Conservation (phyloP, 2,888 invertebrate genomes). For the Malthinus seriepunctatus region DNA sequence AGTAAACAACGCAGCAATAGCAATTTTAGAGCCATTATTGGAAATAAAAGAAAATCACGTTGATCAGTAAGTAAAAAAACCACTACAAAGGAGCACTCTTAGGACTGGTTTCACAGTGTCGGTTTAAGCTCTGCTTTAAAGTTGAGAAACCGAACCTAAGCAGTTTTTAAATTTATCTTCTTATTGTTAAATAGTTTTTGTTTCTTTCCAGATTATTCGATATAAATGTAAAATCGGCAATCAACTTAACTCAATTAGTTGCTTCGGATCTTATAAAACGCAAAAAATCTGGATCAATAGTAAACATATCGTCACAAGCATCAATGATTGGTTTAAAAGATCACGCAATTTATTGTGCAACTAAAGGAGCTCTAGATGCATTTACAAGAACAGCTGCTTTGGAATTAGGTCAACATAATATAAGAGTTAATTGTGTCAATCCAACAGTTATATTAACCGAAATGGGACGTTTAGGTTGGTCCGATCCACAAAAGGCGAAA, state of each 20-base stretch:
- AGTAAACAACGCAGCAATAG: constrained; percentile 89
- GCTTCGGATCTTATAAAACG: constrained; percentile 72
- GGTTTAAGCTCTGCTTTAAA: too few relatives aligned
- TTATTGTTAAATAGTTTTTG: not conserved
- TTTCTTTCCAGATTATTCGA: constrained; percentile 64
- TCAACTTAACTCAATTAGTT: constrained; percentile 85
- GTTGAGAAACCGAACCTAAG: too few relatives aligned
- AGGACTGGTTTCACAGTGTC: too few relatives aligned
- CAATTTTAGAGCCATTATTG: constrained; percentile 70
- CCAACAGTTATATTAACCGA: constrained; percentile 94
- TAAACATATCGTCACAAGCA: constrained; percentile 90
- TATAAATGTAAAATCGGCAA: constrained; percentile 82
- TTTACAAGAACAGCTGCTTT: constrained; percentile 81
- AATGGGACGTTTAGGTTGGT: constrained; percentile 86
- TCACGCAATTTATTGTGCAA: constrained; percentile 81
- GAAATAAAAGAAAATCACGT: constrained; percentile 69
- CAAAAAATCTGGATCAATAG: constrained; percentile 77
- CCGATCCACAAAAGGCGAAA: constrained; percentile 72
- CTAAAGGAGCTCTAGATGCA: constrained; percentile 89
- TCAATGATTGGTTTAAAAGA: constrained; percentile 73
- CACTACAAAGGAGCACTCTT: too few relatives aligned
- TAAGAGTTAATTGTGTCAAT: constrained; percentile 90
- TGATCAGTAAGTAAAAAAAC: constrained; percentile 66
- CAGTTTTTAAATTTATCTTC: not conserved
- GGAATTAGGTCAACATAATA: constrained; percentile 81